Base-by-base conservation (phyloP, 2,888 invertebrate species). In the Drosophila rellima region DNA sequence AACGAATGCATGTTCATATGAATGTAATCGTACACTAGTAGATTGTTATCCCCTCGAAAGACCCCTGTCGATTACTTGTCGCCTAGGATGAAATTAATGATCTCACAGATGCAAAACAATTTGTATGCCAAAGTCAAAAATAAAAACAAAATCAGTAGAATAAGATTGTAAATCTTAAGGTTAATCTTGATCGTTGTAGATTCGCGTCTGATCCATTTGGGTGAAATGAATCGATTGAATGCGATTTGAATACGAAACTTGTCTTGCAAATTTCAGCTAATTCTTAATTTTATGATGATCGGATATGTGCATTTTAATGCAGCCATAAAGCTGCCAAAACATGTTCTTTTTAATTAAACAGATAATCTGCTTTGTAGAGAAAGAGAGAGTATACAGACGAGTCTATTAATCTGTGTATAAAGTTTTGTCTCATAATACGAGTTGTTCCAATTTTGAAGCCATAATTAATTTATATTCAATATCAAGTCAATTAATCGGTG, bases 391-490 rank as follows among this genome's bases (percentile, higher is more conserved):
- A 3, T 15, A 35, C 0, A 33, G 55, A 44, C 11, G 17, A 44
- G 11, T 20, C 31, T 42, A 42, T 6, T 18, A 13, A 31, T 29
- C 6, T 40, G 29, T 42, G 11, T 10, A n/a, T 44, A 31, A 20
- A 15, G 15, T 33, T 44, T 26, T 18, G 20, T 44, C 6, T 42
- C 23, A 3, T 20, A 8, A 39, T 33, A 26, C 17, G 15, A 13
- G 23, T 55, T 65, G 80, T 75, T 71, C 78, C 78, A 74, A 51
- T 71, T 73, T 77, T 55, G 68, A 70, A 69, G 55, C 50, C 65
- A 80, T 85, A 82, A 84, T 84, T 88, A 89, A 89, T 88, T 83
- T 88, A 80, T 88, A 83, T 89, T 87, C 89, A 85, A 89, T 89
- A 85, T 89, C 85, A 85, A 84, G 69, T 75, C 89, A 87, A 89